A percentile compares a stretch with the other conserved stretches of the same genome.
Conservation (phyloP, 2,888 invertebrate species). For the Polyommatus iphigenia region DNA sequence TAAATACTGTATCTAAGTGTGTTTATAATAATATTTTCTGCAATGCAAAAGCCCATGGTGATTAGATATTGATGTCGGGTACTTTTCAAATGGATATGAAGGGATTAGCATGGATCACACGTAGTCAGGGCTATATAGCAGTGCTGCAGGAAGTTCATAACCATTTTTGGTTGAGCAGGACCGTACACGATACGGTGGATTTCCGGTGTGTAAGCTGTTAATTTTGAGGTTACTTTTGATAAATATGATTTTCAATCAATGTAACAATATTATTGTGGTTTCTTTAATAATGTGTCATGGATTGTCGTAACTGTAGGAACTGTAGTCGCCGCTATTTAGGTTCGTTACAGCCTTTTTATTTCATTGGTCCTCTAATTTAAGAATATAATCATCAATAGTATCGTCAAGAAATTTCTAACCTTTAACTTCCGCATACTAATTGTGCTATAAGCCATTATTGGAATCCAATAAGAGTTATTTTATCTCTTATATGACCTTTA, state of each 20-base stretch:
- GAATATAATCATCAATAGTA: neutral
- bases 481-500: neutral
- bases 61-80: conserved; percentile 8
- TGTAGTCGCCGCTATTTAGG: neutral
- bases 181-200: neutral
- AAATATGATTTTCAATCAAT: neutral
- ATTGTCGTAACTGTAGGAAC: neutral
- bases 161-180: conserved; percentile 13
- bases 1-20: neutral
- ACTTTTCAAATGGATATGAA: conserved; percentile 11
- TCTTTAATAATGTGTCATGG: no score
- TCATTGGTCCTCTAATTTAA: neutral
- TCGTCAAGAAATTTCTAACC: neutral
- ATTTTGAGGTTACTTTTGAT: neutral
- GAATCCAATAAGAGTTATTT: no score
- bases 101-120: conserved; percentile 21
- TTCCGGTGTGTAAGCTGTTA: neutral
- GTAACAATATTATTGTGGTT: neutral
- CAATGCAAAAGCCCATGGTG: neutral
- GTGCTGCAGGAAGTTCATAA: conserved; percentile 10
- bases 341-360: neutral
- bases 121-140: conserved; percentile 5
- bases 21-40: neutral
- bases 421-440: neutral
- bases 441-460: neutral